Evolutionary conservation across 2,113 vertebrate genomes (phyloP), one percentile per base, ranked within the genome.

Genomic region (Esox niger): DNA sequence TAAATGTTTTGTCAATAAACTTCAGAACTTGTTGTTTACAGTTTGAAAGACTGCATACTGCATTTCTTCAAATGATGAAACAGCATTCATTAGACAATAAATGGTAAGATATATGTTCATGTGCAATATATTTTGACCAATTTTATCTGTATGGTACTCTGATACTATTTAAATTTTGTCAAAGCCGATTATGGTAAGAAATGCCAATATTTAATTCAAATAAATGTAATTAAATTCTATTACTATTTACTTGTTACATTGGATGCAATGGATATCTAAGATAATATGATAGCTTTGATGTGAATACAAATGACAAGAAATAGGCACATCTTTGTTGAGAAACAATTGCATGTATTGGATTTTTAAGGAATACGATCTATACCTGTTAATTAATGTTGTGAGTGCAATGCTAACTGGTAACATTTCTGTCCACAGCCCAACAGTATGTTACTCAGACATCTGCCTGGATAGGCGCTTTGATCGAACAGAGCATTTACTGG

Each of bases 41-140:
- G 97, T 93, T 94, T 88, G 91, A 96, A 78, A 93, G 91, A 73
- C 88, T 99, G 76, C 92, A 93, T 60, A 83, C 92, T 83, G 95
- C 97, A 35, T 90, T 98, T 81, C 91, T 93, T 69, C 92, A 94
- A 90, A 89, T 95, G 71, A 82, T 95, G 85, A 86, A 87, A 79
- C 93, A 89, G 70, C 70, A 92, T 78, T 88, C 80, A 76, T 86
- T 90, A 75, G 89, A 94, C 78, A 81, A 88, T 72, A 89, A 57
- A 71, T 94, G 97, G 97, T 99, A 92, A 83, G 88, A 76, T 58
- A 43, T 43, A 43, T 4, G 15, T 43, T 15, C 0, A 43, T 4
- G 15, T 43, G 11, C 0, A 38, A 38, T 43, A 43, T 4, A 43
- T 43, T 10, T 43, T 43, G 38, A 15, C 38, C 2, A 43, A 43